Conservation (phyloP, 2,888 invertebrate genomes). For the Plebejus melissa region DNA sequence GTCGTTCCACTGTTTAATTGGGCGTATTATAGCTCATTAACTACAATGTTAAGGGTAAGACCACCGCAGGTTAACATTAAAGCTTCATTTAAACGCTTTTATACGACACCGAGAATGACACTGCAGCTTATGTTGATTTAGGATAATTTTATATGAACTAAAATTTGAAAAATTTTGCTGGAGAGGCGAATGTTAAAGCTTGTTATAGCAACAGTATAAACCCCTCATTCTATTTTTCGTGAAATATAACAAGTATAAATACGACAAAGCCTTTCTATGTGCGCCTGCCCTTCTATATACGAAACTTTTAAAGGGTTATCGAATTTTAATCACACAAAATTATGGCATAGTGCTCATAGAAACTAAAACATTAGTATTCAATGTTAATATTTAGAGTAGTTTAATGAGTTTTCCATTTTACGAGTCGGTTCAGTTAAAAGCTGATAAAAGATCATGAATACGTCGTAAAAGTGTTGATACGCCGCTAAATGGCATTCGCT, state of each 20-base stretch:
- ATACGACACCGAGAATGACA: slow-evolving; percentile 15
- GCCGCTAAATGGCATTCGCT: slow-evolving; percentile 13
- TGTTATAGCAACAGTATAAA: neutral
- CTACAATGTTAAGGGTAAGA: slow-evolving; percentile 67
- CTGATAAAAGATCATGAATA: slow-evolving; percentile 23
- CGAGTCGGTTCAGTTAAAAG: slow-evolving; percentile 22
- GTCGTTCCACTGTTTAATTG: slow-evolving; percentile 65
- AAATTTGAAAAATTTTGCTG: no score
- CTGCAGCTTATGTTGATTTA: neutral
- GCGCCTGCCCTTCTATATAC: neutral
- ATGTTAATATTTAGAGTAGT: slow-evolving; percentile 12
- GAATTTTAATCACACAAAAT: neutral
- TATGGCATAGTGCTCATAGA: neutral
- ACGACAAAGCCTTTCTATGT: no score
- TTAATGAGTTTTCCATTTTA: slow-evolving; percentile 16
- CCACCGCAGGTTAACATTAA: slow-evolving; percentile 68
- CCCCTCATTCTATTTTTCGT: neutral
- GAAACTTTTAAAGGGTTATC: neutral
- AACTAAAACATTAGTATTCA: slow-evolving; percentile 1
- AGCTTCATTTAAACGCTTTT: slow-evolving; percentile 50
- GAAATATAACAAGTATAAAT: neutral
- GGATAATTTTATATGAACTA: neutral
- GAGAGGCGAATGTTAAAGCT: neutral
- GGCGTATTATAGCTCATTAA: slow-evolving; percentile 71
- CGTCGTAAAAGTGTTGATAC: slow-evolving; percentile 19